These are phyloP conservation scores for Drymonia ruficornis DNA, from an alignment of 2,888 invertebrate species.

Conservation along the genomic window DNA sequence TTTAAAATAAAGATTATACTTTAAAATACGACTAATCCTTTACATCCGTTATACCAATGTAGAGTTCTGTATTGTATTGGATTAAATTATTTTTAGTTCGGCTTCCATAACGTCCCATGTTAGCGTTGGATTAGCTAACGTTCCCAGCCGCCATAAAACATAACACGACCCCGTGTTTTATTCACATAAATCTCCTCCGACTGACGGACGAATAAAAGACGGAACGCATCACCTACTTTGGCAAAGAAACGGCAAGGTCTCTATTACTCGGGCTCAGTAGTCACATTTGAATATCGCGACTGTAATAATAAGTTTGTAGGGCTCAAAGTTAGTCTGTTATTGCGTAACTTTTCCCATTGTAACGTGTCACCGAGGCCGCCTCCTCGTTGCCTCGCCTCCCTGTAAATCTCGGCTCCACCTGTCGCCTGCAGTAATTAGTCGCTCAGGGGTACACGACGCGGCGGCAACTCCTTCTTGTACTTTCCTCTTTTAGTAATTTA, in stretches of 20 bases:
- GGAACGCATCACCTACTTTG: slow-evolving; percentile 33
- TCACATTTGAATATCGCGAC: slow-evolving; percentile 36
- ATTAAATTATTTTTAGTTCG: slow-evolving; percentile 33
- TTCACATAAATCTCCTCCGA: slow-evolving; percentile 59
- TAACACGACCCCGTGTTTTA: slow-evolving; percentile 43
- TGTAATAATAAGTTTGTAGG: slow-evolving; percentile 35
- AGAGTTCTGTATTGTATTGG: slow-evolving; percentile 8
- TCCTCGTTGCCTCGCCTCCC: slow-evolving; percentile 12
- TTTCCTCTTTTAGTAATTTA: slow-evolving; percentile 46
- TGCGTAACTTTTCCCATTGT: slow-evolving; percentile 72
- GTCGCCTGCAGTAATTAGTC: slow-evolving; percentile 56
- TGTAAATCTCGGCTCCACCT: slow-evolving; percentile 28
- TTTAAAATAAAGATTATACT: background rate
- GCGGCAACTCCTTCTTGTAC: slow-evolving; percentile 42
- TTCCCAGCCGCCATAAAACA: slow-evolving; percentile 52
- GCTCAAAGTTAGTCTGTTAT: slow-evolving; percentile 62
- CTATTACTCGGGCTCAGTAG: slow-evolving; percentile 39
- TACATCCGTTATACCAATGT: slow-evolving; percentile 10
- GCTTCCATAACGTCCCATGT: slow-evolving; percentile 31
- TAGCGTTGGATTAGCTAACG: slow-evolving; percentile 40
- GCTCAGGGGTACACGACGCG: slow-evolving; percentile 38
- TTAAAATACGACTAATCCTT: slow-evolving; percentile 4
- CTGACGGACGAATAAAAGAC: slow-evolving; percentile 57
- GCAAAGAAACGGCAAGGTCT: slow-evolving; percentile 25
- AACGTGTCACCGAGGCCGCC: slow-evolving; percentile 52